phyloP scores from a whole-genome alignment of 92 coral and sea anemone species.

The Zoanthus sansibaricus region DNA sequence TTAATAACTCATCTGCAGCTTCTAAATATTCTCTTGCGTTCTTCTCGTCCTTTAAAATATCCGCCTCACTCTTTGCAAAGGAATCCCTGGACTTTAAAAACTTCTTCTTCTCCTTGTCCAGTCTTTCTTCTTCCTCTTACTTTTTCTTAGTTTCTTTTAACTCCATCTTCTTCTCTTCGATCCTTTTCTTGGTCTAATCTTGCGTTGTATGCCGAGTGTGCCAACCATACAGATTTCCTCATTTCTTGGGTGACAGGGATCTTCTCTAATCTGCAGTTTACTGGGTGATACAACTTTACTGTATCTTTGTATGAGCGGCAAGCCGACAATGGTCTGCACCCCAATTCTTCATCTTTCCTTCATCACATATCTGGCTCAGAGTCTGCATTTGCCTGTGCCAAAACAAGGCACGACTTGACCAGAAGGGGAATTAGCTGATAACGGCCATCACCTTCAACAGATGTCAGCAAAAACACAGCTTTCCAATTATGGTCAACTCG shows the following conservation, averaged over 20 bases:
- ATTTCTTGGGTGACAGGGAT: constrained; percentile 47
- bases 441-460: constrained; percentile 63
- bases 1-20: not conserved
- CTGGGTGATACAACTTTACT: constrained; percentile 58
- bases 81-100: too few species aligned
- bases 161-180: constrained; percentile 39
- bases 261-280: constrained; percentile 58
- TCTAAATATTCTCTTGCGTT: too few species aligned
- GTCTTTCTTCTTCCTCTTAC: not conserved
- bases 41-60: not conserved
- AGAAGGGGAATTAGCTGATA: constrained; percentile 61
- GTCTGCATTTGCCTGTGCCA: constrained; percentile 66
- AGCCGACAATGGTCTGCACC: constrained; percentile 59
- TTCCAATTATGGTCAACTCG: constrained; percentile 35
- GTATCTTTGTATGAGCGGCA: constrained; percentile 30
- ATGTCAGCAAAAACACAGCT: constrained; percentile 51
- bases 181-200: constrained; percentile 52
- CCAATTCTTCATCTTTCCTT: constrained; percentile 62
- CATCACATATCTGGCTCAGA: constrained; percentile 60
- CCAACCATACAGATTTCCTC: constrained; percentile 55
- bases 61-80: not conserved
- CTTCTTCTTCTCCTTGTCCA: too few species aligned
- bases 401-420: constrained; percentile 64
- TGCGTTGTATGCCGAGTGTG: constrained; percentile 53
- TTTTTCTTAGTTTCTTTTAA: constrained; percentile 44